These are phyloP conservation scores for Pachyuromys duprasi DNA, from an alignment of 2,797 vertebrate genomes.

Conservation along the genomic window DNA sequence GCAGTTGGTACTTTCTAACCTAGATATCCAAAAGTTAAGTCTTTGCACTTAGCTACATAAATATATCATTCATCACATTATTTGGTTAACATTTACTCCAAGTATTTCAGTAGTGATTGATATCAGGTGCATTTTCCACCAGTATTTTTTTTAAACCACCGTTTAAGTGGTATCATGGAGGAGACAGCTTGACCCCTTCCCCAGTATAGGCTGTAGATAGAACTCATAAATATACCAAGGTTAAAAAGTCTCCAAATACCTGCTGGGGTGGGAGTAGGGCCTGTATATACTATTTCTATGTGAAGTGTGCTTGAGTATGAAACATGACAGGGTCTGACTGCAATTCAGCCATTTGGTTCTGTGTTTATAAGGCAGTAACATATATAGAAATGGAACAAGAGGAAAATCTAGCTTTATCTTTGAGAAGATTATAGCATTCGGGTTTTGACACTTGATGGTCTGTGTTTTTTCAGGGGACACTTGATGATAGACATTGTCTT, in stretches of 20 bases:
- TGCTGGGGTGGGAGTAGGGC: neutral
- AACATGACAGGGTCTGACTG: neutral
- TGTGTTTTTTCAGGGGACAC: neutral
- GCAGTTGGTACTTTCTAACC: neutral
- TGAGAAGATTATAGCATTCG: rapidly evolving
- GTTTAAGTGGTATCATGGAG: neutral
- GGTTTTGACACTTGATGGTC: neutral
- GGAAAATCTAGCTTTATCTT: neutral
- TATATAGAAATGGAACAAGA: neutral
- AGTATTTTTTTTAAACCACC: neutral
- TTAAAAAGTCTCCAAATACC: neutral
- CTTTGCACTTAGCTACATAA: neutral
- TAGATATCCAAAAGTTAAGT: neutral
- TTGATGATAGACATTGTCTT: rapidly evolving
- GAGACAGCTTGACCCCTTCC: neutral
- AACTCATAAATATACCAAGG: neutral
- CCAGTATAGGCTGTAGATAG: neutral
- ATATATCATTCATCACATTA: neutral
- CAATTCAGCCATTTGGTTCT: neutral
- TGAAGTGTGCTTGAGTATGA: neutral
- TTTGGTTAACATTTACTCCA: neutral
- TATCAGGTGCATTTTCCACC: neutral
- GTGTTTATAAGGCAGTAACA: neutral
- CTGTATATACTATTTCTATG: neutral
- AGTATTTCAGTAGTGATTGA: neutral